Conservation (phyloP, 2,113 vertebrate species). For the Tenebrosternarchus preto region DNA sequence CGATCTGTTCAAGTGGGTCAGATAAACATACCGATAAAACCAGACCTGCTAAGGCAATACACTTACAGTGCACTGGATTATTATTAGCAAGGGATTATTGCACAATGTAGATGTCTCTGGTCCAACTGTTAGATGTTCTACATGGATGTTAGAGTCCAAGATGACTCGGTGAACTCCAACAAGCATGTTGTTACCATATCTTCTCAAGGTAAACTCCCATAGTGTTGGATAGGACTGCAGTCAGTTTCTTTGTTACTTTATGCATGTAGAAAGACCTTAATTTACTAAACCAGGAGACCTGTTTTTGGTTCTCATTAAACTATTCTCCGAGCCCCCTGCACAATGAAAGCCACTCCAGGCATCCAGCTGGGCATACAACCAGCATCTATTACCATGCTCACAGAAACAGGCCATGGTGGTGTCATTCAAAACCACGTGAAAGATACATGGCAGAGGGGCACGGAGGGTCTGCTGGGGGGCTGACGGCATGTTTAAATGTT, state of each 20-base stretch:
- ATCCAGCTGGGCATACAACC: background rate
- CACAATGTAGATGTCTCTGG: background rate
- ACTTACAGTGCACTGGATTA: background rate
- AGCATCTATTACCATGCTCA: background rate
- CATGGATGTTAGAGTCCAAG: background rate
- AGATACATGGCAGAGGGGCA: background rate
- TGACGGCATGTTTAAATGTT: background rate
- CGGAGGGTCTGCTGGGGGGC: background rate
- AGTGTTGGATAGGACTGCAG: background rate
- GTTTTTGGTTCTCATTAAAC: background rate
- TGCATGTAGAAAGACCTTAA: background rate
- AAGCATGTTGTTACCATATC: background rate
- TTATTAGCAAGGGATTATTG: slow-evolving; percentile 12
- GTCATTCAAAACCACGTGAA: background rate
- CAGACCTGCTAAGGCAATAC: slow-evolving; percentile 9
- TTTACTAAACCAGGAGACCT: background rate
- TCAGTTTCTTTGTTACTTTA: slow-evolving; percentile 1
- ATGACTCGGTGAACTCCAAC: background rate
- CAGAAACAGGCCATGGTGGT: background rate
- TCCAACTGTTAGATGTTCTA: background rate
- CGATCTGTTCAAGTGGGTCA: background rate
- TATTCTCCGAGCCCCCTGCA: background rate
- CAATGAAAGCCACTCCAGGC: slow-evolving; percentile 10
- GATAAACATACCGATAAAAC: slow-evolving; percentile 3
- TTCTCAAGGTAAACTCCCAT: background rate